phyloP scores from a whole-genome alignment of 2,797 vertebrate genomes.

The Schizopygopsis pylzovi region DNA sequence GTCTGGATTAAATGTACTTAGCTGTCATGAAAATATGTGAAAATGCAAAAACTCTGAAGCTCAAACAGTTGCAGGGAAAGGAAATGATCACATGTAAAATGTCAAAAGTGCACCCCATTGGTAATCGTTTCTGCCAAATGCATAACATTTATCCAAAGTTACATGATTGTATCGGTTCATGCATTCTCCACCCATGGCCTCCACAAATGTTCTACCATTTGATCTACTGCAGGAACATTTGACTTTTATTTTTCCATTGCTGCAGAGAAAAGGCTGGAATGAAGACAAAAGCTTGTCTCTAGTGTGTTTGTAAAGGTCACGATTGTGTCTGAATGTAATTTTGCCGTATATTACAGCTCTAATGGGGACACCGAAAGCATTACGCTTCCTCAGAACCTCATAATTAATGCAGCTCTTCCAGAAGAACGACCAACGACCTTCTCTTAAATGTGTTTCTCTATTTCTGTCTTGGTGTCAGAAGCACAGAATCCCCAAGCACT shows the following conservation, averaged over 20 bases:
- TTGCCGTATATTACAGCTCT: neutral
- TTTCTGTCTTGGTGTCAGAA: constrained; percentile 16
- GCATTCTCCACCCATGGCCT: neutral
- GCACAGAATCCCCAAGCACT: constrained; percentile 6
- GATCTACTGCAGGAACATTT: neutral
- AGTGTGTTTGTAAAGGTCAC: constrained; percentile 3
- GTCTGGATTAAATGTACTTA: neutral
- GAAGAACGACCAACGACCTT: neutral
- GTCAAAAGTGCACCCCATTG: neutral
- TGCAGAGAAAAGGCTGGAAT: neutral
- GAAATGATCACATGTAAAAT: neutral
- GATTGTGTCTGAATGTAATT: constrained; percentile 6
- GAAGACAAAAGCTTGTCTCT: neutral
- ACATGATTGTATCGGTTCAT: neutral
- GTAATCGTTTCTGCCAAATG: neutral
- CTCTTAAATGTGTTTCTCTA: neutral
- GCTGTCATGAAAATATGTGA: neutral
- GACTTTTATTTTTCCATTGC: neutral
- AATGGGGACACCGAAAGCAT: neutral
- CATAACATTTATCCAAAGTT: neutral
- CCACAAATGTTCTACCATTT: neutral
- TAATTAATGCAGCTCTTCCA: neutral
- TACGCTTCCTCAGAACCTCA: neutral
- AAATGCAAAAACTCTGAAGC: neutral
- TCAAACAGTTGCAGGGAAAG: neutral